Base-by-base conservation (phyloP, 2,888 invertebrate species). In the Protula sp. region DNA sequence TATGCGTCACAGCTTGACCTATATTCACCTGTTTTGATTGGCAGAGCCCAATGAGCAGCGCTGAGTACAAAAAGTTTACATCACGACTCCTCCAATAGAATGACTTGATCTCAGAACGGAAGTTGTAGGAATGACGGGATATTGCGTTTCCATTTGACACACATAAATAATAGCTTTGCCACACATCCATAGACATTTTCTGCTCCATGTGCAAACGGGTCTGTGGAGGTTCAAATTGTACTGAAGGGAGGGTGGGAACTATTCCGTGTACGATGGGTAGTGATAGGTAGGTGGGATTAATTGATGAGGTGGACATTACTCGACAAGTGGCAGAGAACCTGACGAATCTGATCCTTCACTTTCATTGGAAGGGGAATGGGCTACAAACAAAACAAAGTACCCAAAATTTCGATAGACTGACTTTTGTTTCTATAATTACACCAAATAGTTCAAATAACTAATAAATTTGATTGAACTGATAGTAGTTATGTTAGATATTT, bases 61-160 rank as follows among this genome's bases (percentile, higher is more conserved):
- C 89, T 91, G 9, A 92, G 79, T 1, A 92, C 85, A 77, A 91
- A 92, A 2, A 92, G 81, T 76, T 92, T 91, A 71, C 87, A 87
- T 92, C 92, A 92, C 30, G 89, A 87, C 74, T 87, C 88, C 72
- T 89, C 88, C 57, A 92, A 81, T 47, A 92, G 83, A 55, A 86
- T 84, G 0, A 87, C 86, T 75, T 91, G 91, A 71, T 91, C 91
- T 54, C 86, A 79, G 67, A 85, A 86, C 0, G 87, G 86, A 57
- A 88, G 81, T 85, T 89, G 88, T 22, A 87, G 80, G 76, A 90
- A 91, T 1, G 89, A 87, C 0, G 89, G 87, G 55, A 91, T 87
- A 55, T 87, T 87, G 67, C 88, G 85, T 0, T 90, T 87, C 91
- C 92, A 92, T 76, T 89, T 88, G 1, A 92, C 87, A 0, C 89